Evolutionary conservation across 2,113 vertebrate species (phyloP).

Genomic region (Chlamydotis undulata): DNA sequence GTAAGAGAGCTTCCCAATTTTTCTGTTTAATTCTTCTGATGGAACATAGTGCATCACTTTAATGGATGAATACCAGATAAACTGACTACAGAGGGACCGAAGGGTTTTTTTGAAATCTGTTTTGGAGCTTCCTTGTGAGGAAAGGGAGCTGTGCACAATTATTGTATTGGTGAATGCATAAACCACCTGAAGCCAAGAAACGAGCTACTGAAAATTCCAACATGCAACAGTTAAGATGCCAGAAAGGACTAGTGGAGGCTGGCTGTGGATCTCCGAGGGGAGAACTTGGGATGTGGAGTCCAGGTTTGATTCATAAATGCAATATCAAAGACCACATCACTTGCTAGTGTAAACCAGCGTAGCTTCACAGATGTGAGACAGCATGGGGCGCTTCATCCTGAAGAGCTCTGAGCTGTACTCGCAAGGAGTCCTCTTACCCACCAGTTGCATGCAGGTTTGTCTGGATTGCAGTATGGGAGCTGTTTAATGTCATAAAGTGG

Average conservation of each 20-base stretch:
- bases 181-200: constrained; percentile 6
- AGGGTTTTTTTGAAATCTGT: background rate
- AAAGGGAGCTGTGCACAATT: background rate
- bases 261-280: background rate
- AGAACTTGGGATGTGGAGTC: background rate
- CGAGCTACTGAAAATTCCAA: background rate
- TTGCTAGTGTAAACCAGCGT: background rate
- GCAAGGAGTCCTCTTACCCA: background rate
- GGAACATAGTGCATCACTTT: background rate
- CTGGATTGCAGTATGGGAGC: background rate
- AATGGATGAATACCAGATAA: constrained; percentile 23
- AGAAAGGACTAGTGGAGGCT: background rate
- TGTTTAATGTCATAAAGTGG: background rate
- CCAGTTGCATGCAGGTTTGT: background rate
- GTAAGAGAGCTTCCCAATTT: constrained; percentile 58
- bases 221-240: background rate
- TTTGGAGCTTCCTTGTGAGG: constrained; percentile 20
- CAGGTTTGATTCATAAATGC: background rate
- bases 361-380: background rate
- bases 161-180: constrained; percentile 1
- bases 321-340: background rate
- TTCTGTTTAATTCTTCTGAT: constrained; percentile 38
- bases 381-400: background rate
- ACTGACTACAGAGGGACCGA: background rate
- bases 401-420: background rate